Conservation (phyloP, 2,797 vertebrate species). For the Tinamus major region DNA sequence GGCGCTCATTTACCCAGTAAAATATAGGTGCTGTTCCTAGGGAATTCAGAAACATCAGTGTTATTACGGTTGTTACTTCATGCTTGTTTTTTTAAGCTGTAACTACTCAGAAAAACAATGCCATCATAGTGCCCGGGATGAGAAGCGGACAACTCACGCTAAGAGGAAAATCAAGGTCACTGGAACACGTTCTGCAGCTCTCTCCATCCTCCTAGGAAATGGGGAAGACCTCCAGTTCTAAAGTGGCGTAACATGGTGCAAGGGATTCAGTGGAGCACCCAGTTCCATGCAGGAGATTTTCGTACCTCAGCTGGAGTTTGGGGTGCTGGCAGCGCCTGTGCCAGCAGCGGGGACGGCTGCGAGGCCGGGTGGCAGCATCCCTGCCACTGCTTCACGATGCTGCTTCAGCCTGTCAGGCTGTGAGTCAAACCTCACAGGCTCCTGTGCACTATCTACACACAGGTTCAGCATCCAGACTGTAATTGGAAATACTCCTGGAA, state of each 20-base stretch:
- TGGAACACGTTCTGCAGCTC: not conserved
- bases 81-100: not conserved
- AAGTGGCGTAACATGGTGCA: not conserved
- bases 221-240: not conserved
- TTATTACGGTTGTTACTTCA: not conserved
- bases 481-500: not conserved
- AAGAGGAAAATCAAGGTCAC: not conserved
- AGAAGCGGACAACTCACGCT: not conserved
- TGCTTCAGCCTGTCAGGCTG: not conserved
- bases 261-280: not conserved
- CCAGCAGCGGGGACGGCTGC: not conserved
- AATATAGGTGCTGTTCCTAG: not conserved
- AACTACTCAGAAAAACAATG: not conserved
- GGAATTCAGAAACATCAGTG: not conserved
- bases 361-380: not conserved
- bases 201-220: not conserved
- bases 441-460: not conserved
- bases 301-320: not conserved
- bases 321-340: not conserved
- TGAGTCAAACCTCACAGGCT: accelerated
- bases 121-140: not conserved
- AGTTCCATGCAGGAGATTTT: not conserved
- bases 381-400: not conserved
- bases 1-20: not conserved
- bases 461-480: not conserved